Percentiles rank a stretch among this genome's conserved stretches.
Evolutionary conservation across 2,797 vertebrate genomes (phyloP).

Genomic region (Siniperca scherzeri): DNA sequence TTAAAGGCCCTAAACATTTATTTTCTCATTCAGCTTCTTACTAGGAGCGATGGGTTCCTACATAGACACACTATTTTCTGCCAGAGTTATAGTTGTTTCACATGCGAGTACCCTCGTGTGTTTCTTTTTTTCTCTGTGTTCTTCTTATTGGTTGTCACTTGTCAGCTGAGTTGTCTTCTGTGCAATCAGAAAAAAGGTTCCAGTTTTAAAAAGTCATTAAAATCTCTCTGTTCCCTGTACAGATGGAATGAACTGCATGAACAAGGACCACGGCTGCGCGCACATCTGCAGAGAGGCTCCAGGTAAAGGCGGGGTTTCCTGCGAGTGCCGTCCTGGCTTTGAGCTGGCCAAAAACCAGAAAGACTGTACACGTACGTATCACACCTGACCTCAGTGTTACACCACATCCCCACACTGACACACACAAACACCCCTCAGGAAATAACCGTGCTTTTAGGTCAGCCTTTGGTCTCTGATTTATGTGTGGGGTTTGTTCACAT

Average conservation of each 20-base stretch:
- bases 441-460: background rate
- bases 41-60: background rate
- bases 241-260: constrained; percentile 96
- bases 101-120: too few relatives aligned
- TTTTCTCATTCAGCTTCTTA: background rate
- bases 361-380: constrained; percentile 97
- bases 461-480: background rate
- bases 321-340: constrained; percentile 98
- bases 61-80: background rate
- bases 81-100: background rate
- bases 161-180: background rate
- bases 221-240: constrained; percentile 13
- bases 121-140: background rate
- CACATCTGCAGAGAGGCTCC: constrained; percentile 99
- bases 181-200: background rate
- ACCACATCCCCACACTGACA: background rate
- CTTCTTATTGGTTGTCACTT: background rate
- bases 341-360: constrained; percentile 97
- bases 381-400: background rate
- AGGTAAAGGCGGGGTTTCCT: constrained; percentile 95
- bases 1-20: background rate
- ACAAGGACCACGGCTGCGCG: constrained; percentile 97
- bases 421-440: background rate
- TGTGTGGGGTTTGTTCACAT: background rate
- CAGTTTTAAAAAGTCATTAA: background rate